Conservation (phyloP, 2,113 vertebrate genomes). For the Tragulus kanchil region DNA sequence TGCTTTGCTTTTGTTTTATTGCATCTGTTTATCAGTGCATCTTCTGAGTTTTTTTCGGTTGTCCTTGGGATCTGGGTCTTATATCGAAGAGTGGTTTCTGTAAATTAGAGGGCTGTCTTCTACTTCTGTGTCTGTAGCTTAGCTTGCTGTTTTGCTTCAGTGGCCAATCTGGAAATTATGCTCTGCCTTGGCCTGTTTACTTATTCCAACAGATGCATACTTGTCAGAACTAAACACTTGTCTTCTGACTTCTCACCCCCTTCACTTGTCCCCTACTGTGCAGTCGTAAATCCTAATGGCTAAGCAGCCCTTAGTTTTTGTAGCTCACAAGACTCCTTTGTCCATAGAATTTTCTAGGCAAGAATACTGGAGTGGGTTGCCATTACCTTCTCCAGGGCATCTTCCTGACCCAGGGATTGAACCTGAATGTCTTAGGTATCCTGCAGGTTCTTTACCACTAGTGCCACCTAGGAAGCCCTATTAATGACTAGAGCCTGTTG, state of each 20-base stretch:
- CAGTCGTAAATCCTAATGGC: background rate
- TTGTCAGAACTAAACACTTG: background rate
- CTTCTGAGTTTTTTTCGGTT: background rate
- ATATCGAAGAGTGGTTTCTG: background rate
- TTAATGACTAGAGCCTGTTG: background rate
- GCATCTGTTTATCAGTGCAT: accelerated
- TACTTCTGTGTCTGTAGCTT: background rate
- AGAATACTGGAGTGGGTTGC: too few species aligned
- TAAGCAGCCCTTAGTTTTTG: background rate
- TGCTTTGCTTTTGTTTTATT: background rate
- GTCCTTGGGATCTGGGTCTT: background rate
- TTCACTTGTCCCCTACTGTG: background rate
- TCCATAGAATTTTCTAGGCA: too few species aligned
- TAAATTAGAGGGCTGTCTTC: background rate
- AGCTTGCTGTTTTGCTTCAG: background rate
- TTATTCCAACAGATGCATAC: background rate
- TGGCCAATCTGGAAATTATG: background rate
- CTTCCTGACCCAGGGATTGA: too few species aligned
- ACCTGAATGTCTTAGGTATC: too few species aligned
- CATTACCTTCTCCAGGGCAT: too few species aligned
- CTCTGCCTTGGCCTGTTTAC: background rate
- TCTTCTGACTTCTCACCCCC: background rate
- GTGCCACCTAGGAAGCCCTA: too few species aligned
- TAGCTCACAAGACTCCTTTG: too few species aligned
- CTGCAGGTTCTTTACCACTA: too few species aligned